Base-by-base conservation (phyloP, 2,888 invertebrate genomes). In the Salpingus planirostris region DNA sequence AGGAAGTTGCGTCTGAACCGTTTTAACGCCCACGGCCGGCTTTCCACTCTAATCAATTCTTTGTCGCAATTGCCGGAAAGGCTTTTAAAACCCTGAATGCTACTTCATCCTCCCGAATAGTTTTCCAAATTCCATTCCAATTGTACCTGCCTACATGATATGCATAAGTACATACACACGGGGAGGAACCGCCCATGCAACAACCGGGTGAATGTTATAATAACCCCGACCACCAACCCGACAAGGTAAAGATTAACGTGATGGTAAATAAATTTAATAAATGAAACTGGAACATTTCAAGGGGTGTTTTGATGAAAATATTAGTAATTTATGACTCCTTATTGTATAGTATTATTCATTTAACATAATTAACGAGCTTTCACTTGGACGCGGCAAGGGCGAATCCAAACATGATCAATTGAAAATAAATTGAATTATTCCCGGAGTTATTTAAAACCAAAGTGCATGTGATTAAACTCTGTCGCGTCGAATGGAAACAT, bases 241-340 rank as follows among this genome's bases (percentile, higher is more conserved):
- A 39, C 35, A 35, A 31, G 31, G 21, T 35, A 35, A 35, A 32
- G 39, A 39, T 35, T 35, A 39, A 39, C 32, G 39, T 29, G n/a
- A n/a, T n/a, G 23, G 39, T 35, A 32, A 32, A 39, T 35, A 39
- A 39, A 39, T 35, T 39, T 39, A 39, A 39, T 39, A 35, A 39
- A 29, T 35, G 29, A 32, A 29, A 29, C 29, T 29, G 30, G 29
- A 29, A 33, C 31, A 34, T 21, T 31, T 31, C 31, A 31, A 25
- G 29, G 33, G 38, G 22, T 29, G 38, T 34, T 39, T 29, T 39
- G 35, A 35, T 39, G 39, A 35, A 39, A 35, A 35, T 38, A 24
- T 35, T 23, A 38, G 35, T 39, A 39, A 39, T 39, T 39, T 35
- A 39, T 35, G 25, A 27, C 32, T 32, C 32, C 39, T 38, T 38